Percentiles rank a stretch among this genome's conserved stretches.
phyloP scores from a whole-genome alignment of 2,113 vertebrate species.

The Proterorhinus semilunaris region DNA sequence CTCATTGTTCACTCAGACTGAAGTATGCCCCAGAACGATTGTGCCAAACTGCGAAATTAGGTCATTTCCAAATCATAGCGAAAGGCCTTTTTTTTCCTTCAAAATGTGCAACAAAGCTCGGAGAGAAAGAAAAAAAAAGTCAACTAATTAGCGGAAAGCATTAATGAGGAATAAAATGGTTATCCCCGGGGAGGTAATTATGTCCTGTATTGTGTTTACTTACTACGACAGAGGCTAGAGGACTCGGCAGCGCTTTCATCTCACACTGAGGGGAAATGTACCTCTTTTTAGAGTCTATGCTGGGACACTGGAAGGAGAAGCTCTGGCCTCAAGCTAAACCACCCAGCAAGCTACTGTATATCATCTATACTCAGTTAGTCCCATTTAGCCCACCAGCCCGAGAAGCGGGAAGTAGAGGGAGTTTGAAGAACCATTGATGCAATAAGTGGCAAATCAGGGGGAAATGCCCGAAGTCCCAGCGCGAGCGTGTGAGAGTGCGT shows the following conservation, averaged over 20 bases:
- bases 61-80: conserved; percentile 55
- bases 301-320: conserved; percentile 8
- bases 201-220: conserved; percentile 70
- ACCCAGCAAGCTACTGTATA: conserved; percentile 14
- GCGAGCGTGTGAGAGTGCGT: not conserved
- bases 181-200: conserved; percentile 72
- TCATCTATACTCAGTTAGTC: conserved; percentile 44
- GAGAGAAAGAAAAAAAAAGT: conserved; percentile 17
- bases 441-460: conserved; percentile 38
- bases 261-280: conserved; percentile 35
- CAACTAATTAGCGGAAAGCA: conserved; percentile 67
- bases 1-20: not conserved
- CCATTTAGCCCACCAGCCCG: conserved; percentile 45
- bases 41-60: conserved; percentile 51
- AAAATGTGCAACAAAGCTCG: conserved; percentile 50
- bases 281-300: conserved; percentile 14
- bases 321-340: conserved; percentile 49
- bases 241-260: conserved; percentile 58
- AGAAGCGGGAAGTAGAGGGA: conserved; percentile 13
- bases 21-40: conserved; percentile 7
- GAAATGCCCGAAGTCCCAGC: not conserved
- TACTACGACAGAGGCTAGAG: conserved; percentile 55
- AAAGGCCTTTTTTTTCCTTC: conserved; percentile 39
- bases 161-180: conserved; percentile 61
- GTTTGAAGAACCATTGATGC: conserved; percentile 46